Evolutionary conservation across 2,888 invertebrate genomes (phyloP).

Genomic region (Cryptocheilus praepositus): DNA sequence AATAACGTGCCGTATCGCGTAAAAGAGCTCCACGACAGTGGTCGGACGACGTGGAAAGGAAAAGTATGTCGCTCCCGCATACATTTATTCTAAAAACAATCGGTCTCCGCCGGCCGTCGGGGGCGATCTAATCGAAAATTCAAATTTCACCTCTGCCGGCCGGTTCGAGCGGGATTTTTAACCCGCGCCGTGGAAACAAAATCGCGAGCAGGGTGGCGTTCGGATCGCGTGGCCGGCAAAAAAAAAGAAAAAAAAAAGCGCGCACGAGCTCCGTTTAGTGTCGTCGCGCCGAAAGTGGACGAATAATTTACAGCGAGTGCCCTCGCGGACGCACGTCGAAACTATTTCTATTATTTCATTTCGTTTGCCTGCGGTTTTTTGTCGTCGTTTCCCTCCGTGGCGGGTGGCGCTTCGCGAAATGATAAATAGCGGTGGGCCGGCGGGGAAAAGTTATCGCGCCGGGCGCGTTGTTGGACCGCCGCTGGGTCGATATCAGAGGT

Average conservation of each 20-base stretch:
- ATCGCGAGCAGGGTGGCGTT: too few relatives aligned
- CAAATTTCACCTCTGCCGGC: too few relatives aligned
- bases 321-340: constrained; percentile 5
- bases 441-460: constrained; percentile 39
- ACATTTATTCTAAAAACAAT: too few relatives aligned
- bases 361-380: constrained; percentile 16
- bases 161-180: too few relatives aligned
- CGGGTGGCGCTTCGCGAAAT: neutral
- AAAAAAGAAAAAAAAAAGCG: neutral
- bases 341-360: constrained; percentile 36
- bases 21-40: too few relatives aligned
- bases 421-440: constrained; percentile 3
- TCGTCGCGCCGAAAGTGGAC: constrained; percentile 3
- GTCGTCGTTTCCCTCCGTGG: constrained; percentile 11
- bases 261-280: neutral
- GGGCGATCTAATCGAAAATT: too few relatives aligned
- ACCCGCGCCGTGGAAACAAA: neutral
- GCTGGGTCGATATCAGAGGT: constrained; percentile 42
- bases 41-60: too few relatives aligned
- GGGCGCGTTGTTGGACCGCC: constrained; percentile 16
- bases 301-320: neutral
- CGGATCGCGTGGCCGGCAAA: neutral
- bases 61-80: too few relatives aligned
- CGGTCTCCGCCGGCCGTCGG: too few relatives aligned
- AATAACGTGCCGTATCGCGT: too few relatives aligned